Base-by-base conservation (phyloP, 2,113 vertebrate species). In the Penelope pileata region DNA sequence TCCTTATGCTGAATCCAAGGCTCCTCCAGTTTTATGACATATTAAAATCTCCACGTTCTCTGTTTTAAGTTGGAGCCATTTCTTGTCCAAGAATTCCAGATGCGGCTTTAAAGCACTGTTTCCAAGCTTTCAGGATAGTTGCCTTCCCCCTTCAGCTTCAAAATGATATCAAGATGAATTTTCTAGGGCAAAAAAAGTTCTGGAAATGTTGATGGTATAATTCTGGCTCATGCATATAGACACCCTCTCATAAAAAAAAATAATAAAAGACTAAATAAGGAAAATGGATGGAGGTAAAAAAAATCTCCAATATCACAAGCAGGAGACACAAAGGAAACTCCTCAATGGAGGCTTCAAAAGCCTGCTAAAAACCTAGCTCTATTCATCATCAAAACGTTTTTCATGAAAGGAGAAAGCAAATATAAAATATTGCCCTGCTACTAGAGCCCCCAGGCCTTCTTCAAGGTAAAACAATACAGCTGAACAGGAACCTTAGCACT, bases 111-210 rank as follows among this genome's bases (percentile, higher is more conserved):
- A 95, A 94, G 85, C 48, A 64, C 26, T 72, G 43, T 64, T 94
- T 91, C 76, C 75, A 78, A 88, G 53, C 79, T 91, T 91, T 75
- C 83, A 34, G 23, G 38, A 40, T 51, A 72, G 76, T 16, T 93
- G 83, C 48, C 51, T 80, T 85, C 43, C 48, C 30, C 45, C 26
- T 21, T 91, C 79, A 75, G 58, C 78, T 87, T 91, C 68, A 86
- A 94, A 94, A 96, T 82, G 40, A 24, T 73, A 95, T 94, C 94
- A 97, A 96, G 83, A 94, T 93, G 89, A 87, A 34, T n/a, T 81
- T 93, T 95, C 50, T 74, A 83, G 11, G 82, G 47, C 51, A 94
- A 82, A 91, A 82, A 91, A n/a, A 66, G 32, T 26, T 91, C 79
- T 67, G 80, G 75, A 89, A 96, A 86, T 23, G 48, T 22, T 77